Base-by-base conservation (phyloP, 2,888 invertebrate genomes). In the Idaea aversata region DNA sequence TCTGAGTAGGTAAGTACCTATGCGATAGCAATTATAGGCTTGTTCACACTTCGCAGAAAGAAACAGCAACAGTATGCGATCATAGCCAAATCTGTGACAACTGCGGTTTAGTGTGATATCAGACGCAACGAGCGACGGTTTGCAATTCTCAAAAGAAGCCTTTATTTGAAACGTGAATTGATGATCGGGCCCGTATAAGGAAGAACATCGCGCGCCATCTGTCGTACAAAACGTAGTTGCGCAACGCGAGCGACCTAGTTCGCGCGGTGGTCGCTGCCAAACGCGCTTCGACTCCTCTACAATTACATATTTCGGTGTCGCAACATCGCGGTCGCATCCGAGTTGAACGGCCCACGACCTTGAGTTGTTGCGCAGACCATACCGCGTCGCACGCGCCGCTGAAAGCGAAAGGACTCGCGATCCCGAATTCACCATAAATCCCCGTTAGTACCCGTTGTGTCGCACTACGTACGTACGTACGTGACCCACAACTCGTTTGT, bases 261-360 rank as follows among this genome's bases (percentile, higher is more conserved):
- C 81, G 85, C 80, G 80, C 78, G 80, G 85, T 83, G 85, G 86
- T 86, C 90, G 91, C 90, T 91, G 92, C 92, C 92, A 90, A 91
- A 87, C 90, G 85, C 85, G 88, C 86, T 82, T 86, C 88, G 83
- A 83, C 90, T 91, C 87, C 91, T 90, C 90, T 88, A 90, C 91
- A 91, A 91, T 92, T 91, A 91, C 91, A 91, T 91, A 90, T 91
- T 90, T 88, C 85, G 86, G 88, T 92, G 92, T 91, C 91, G 93
- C 92, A 92, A 93, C 86, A 76, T 72, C 85, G 78, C 85, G 87
- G 89, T 90, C 89, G 91, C 92, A 92, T 93, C 93, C 92, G 93
- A 93, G 93, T 92, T 93, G 92, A 93, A 93, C 88, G 92, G 87
- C 91, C 90, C 88, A 84, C 91, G 93, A 91, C 92, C 93, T 92